These are phyloP conservation scores for Paramormyrops kingsleyae DNA, from an alignment of 2,113 vertebrate species.

Conservation along the genomic window DNA sequence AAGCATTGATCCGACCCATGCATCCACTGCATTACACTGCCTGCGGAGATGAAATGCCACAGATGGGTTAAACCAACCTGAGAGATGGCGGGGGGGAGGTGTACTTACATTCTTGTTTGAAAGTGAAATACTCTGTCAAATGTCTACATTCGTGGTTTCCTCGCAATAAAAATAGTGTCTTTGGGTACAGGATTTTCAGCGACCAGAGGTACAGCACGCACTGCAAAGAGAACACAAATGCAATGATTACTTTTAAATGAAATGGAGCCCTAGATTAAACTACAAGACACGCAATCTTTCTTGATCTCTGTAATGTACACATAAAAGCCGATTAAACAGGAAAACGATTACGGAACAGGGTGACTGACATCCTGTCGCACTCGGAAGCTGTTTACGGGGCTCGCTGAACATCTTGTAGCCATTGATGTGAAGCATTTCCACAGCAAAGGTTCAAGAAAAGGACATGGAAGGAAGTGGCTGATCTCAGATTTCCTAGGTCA, in stretches of 20 bases:
- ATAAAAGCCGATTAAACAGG: not conserved
- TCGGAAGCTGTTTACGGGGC: not conserved
- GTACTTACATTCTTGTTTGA: conserved; percentile 80
- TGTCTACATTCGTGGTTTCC: conserved; percentile 81
- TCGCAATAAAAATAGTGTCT: conserved; percentile 75
- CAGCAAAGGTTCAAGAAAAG: not conserved
- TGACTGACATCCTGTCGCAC: not conserved
- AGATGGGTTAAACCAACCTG: not conserved
- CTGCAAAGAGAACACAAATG: conserved; percentile 43
- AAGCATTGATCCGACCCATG: not conserved
- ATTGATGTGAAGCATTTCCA: not conserved
- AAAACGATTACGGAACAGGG: not conserved
- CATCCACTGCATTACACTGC: not conserved
- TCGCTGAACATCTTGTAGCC: not conserved
- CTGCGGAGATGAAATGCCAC: not conserved
- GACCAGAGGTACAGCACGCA: conserved; percentile 79
- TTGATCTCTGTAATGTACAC: not conserved
- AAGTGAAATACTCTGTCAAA: conserved; percentile 80
- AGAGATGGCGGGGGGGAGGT: not conserved
- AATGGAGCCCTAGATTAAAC: not conserved
- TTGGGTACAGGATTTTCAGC: conserved; percentile 77
- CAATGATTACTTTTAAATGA: conserved; percentile 21
- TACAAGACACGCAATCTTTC: not conserved
- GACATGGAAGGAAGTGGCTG: not conserved
- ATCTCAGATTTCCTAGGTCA: not conserved